phyloP scores from a whole-genome alignment of 2,888 invertebrate species.

The Kryphioiulus occultus region DNA sequence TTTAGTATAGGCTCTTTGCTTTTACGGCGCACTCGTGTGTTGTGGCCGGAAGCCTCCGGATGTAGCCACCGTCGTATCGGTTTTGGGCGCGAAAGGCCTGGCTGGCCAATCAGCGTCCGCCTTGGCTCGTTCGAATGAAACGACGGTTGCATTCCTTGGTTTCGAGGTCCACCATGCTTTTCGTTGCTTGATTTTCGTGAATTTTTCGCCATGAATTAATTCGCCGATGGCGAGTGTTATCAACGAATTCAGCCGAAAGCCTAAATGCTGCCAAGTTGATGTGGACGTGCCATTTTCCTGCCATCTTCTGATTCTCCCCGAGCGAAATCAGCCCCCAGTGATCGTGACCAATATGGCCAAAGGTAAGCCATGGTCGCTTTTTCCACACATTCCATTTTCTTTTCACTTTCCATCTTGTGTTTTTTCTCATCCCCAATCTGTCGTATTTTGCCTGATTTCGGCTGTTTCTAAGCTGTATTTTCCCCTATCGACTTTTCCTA shows the following conservation, averaged over 20 bases:
- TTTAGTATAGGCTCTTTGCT: no score
- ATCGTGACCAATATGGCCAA: slow-evolving; percentile 35
- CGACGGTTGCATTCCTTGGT: slow-evolving; percentile 6
- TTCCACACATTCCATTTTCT: neutral
- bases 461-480: neutral
- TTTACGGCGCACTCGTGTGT: neutral
- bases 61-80: neutral
- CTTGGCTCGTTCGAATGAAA: neutral
- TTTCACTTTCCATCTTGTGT: no score
- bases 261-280: neutral
- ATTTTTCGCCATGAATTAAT: neutral
- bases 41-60: neutral
- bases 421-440: no score
- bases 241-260: neutral
- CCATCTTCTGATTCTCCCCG: neutral
- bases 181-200: neutral
- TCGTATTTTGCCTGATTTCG: no score
- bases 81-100: neutral
- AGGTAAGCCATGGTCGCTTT: neutral
- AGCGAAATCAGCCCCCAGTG: neutral
- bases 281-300: neutral
- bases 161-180: slow-evolving; percentile 11
- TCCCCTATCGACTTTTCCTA: neutral
- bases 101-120: neutral
- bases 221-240: neutral